These are phyloP conservation scores for Tetramorium bicarinatum DNA, from an alignment of 2,888 invertebrate genomes.

Conservation along the genomic window DNA sequence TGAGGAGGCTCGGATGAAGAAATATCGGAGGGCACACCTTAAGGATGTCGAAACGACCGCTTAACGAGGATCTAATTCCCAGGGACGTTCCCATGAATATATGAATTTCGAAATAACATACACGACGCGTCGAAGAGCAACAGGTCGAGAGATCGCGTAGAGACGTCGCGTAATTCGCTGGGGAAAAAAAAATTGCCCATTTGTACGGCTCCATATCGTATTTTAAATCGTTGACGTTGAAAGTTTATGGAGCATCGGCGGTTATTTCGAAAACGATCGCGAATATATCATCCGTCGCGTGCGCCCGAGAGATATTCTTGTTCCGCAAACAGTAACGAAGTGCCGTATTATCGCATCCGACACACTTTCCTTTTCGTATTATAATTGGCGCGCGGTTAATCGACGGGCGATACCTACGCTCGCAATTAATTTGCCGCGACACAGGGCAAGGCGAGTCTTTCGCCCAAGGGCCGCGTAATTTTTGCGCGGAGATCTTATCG, in stretches of 20 bases:
- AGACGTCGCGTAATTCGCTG: not conserved
- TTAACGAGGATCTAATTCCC: constrained; percentile 74
- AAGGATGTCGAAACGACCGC: constrained; percentile 60
- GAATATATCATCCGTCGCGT: constrained; percentile 4
- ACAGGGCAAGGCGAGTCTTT: not conserved
- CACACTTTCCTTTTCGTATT: constrained; percentile 24
- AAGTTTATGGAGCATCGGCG: not conserved
- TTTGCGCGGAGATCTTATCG: constrained; percentile 34
- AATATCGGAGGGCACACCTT: constrained; percentile 37
- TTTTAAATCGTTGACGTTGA: not conserved
- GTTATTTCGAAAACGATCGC: constrained; percentile 4
- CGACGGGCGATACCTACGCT: constrained; percentile 13
- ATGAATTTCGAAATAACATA: constrained; percentile 19
- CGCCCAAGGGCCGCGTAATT: constrained; percentile 20
- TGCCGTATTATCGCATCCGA: not conserved
- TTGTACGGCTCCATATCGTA: not conserved
- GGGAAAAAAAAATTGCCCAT: not conserved
- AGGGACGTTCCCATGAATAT: constrained; percentile 37
- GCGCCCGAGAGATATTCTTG: not conserved
- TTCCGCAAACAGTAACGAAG: not conserved
- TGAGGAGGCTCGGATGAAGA: constrained; percentile 42
- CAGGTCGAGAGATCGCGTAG: constrained; percentile 4
- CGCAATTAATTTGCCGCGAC: constrained; percentile 28
- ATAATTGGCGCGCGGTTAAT: constrained; percentile 28
- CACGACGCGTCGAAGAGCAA: not conserved